These are phyloP conservation scores for Spodoptera litura DNA, from an alignment of 1,140 invertebrate species.

Conservation along the genomic window DNA sequence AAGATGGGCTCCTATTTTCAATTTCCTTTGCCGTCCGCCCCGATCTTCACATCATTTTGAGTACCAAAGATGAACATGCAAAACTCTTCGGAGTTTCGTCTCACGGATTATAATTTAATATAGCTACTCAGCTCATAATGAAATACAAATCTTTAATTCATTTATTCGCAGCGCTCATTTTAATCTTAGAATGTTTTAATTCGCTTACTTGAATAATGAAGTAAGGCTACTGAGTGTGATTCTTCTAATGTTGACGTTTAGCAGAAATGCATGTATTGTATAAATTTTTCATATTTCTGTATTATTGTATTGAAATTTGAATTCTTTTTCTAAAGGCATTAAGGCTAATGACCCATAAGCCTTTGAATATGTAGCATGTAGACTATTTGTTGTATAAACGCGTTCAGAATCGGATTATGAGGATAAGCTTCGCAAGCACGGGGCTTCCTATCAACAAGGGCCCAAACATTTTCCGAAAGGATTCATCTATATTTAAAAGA, in stretches of 20 bases:
- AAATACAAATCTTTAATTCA: no score
- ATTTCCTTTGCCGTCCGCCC: neutral
- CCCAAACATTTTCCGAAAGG: conserved; percentile 12
- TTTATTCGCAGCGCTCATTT: no score
- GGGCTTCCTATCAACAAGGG: conserved; percentile 32
- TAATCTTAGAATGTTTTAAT: no score
- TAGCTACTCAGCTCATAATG: no score
- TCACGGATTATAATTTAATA: no score
- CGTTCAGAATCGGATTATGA: conserved; percentile 11
- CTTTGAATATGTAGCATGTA: neutral
- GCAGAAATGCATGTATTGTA: no score
- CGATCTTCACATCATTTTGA: neutral
- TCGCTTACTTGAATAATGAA: no score
- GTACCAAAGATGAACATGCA: neutral
- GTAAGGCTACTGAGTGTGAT: no score
- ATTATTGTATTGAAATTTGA: neutral
- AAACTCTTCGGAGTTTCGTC: no score
- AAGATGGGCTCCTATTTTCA: neutral
- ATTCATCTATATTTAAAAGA: conserved; percentile 17
- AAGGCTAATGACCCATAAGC: conserved; percentile 8
- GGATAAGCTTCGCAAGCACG: neutral
- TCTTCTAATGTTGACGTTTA: no score
- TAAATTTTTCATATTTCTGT: no score
- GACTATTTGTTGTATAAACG: conserved; percentile 11
- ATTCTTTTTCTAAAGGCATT: neutral